Percentiles rank a stretch among this genome's conserved stretches.
These are phyloP conservation scores for cat (Felis catus) DNA, from an alignment of 2,113 vertebrate species.

Conservation along the genomic window DNA sequence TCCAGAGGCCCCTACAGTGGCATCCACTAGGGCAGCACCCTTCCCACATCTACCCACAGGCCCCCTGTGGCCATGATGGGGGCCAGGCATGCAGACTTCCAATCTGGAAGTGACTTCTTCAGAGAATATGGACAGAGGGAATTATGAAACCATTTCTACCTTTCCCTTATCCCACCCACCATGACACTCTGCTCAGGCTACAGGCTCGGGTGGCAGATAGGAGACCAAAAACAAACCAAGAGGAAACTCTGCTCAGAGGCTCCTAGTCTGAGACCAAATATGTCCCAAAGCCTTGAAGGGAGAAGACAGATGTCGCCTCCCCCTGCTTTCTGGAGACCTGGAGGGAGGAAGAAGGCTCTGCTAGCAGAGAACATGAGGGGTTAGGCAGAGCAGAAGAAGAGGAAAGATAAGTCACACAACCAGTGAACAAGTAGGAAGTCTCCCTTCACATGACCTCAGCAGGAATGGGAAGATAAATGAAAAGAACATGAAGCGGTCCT, in stretches of 20 bases:
- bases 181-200: background rate
- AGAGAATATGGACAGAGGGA: background rate
- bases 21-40: background rate
- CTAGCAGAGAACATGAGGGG: background rate
- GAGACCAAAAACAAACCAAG: background rate
- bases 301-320: background rate
- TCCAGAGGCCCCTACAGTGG: background rate
- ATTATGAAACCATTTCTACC: background rate
- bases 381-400: background rate
- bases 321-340: background rate
- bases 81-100: background rate
- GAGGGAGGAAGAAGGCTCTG: background rate
- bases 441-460: background rate
- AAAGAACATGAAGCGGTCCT: background rate
- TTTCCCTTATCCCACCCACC: background rate
- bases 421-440: background rate
- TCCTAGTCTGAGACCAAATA: background rate
- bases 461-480: background rate
- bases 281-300: background rate
- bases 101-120: background rate
- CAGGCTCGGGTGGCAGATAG: background rate
- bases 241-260: background rate
- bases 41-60: background rate
- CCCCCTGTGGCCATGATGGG: background rate
- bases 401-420: background rate